Conservation (phyloP, 2,113 vertebrate genomes). For the Anoura caudifer region DNA sequence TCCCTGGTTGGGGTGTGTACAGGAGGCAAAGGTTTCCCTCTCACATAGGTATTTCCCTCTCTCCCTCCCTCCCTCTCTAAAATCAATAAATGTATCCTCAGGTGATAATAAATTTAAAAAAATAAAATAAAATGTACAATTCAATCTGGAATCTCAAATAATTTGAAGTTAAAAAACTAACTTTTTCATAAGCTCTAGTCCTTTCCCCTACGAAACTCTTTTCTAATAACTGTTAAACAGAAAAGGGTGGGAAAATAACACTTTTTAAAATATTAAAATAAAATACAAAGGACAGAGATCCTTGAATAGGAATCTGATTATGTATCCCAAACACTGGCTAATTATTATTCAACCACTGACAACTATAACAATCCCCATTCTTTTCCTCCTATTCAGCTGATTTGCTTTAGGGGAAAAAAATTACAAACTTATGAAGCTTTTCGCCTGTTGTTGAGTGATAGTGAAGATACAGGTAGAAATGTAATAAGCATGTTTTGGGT, state of each 20-base stretch:
- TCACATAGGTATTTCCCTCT: no score
- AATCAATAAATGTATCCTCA: no score
- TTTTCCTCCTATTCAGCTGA: background rate
- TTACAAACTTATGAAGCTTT: background rate
- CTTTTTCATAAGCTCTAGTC: background rate
- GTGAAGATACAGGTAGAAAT: background rate
- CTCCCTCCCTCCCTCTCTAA: no score
- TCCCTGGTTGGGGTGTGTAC: no score
- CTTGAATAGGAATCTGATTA: background rate
- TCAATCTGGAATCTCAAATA: background rate
- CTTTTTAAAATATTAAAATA: conserved; percentile 15
- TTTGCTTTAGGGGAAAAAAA: background rate
- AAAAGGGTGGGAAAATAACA: background rate
- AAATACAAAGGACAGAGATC: background rate
- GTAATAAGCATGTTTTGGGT: background rate
- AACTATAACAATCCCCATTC: background rate
- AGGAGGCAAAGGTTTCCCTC: no score
- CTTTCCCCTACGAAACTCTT: background rate
- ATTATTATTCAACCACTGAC: background rate
- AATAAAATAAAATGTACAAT: no score
- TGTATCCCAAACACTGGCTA: background rate
- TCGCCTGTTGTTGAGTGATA: background rate
- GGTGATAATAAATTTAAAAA: no score
- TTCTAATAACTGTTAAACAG: background rate
- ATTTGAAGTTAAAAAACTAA: conserved; percentile 1